These are phyloP conservation scores for Cryptocephalus primarius DNA, from an alignment of 2,888 invertebrate genomes.

Conservation along the genomic window DNA sequence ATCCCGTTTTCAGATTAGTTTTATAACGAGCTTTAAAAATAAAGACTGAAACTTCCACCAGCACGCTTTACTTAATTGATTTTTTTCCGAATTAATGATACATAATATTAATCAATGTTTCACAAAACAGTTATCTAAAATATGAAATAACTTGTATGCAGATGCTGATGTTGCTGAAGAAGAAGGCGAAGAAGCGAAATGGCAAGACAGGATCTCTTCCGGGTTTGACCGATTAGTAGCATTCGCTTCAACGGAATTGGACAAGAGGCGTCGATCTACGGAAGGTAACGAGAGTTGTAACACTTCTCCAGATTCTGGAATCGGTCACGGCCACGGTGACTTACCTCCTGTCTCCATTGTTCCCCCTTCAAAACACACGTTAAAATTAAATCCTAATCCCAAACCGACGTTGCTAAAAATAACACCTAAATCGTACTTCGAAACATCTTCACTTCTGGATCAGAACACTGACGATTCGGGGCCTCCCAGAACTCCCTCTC, in stretches of 20 bases:
- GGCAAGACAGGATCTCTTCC: constrained; percentile 88
- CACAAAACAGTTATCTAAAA: too few relatives aligned
- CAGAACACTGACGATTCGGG: constrained; percentile 40
- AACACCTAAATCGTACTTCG: constrained; percentile 38
- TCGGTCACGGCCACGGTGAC: constrained; percentile 59
- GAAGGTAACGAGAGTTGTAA: constrained; percentile 68
- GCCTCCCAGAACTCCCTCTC: constrained; percentile 47
- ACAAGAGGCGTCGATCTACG: constrained; percentile 72
- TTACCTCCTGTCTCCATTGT: constrained; percentile 39
- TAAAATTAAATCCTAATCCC: constrained; percentile 31
- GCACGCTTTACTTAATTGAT: too few relatives aligned
- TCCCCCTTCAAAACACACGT: constrained; percentile 24
- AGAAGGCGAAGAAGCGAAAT: constrained; percentile 73
- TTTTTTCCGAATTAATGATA: too few relatives aligned
- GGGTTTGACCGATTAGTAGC: constrained; percentile 90
- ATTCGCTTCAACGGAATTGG: constrained; percentile 85
- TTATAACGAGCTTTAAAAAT: too few relatives aligned
- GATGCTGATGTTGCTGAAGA: constrained; percentile 44
- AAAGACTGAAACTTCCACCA: too few relatives aligned
- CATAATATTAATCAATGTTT: too few relatives aligned
- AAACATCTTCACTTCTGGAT: constrained; percentile 38
- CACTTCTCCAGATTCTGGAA: constrained; percentile 79
- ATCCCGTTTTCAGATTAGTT: too few relatives aligned
- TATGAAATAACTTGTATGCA: not conserved
- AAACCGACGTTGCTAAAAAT: constrained; percentile 34